Percentiles rank a stretch among this genome's conserved stretches.
Conservation (phyloP, 2,797 vertebrate species). For the Propithecus perrieri region DNA sequence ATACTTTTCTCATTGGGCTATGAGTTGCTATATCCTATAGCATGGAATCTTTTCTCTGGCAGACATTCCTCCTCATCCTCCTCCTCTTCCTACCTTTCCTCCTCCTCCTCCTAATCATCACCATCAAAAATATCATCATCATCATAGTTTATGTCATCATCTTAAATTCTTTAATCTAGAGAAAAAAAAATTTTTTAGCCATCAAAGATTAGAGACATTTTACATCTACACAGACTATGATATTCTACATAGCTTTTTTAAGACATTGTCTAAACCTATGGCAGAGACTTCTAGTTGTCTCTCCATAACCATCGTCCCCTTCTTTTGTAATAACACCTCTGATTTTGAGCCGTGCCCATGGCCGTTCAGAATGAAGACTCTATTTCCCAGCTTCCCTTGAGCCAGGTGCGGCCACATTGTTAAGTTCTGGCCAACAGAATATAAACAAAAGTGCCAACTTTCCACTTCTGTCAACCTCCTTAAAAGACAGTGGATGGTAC, state of each 20-base stretch:
- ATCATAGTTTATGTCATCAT: neutral
- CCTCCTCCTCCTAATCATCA: neutral
- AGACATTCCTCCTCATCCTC: neutral
- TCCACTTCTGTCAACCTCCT: neutral
- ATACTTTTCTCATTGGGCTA: neutral
- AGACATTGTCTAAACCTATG: neutral
- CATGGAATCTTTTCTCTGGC: neutral
- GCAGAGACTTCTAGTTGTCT: neutral
- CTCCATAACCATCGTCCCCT: neutral
- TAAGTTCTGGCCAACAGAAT: neutral
- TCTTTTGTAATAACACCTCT: neutral
- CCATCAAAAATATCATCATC: neutral
- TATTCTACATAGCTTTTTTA: neutral
- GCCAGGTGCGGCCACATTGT: neutral
- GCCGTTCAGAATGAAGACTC: neutral
- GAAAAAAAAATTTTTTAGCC: neutral
- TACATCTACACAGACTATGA: neutral
- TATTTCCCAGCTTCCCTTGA: neutral
- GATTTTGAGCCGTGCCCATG: neutral
- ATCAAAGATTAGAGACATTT: neutral
- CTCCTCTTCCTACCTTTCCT: neutral
- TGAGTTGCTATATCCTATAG: neutral
- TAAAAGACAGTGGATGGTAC: neutral
- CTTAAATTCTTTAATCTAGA: neutral
- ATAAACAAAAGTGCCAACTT: neutral